A percentile compares a stretch with the other conserved stretches of the same genome.
These are phyloP conservation scores for Epinephelus malabaricus DNA, from an alignment of 2,797 vertebrate genomes.

Conservation along the genomic window DNA sequence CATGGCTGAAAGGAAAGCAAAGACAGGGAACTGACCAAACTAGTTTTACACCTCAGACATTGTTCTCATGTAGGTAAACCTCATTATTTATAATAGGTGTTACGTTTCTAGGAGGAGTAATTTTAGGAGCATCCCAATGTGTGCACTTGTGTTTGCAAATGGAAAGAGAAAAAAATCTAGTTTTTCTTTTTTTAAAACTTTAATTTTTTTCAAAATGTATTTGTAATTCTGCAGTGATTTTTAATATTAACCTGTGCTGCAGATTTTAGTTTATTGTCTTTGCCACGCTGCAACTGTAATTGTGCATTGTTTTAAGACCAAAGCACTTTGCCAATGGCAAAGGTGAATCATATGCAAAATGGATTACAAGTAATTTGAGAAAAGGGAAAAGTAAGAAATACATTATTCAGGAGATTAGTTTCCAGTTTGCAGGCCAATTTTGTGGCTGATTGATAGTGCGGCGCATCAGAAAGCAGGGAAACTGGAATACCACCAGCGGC, in stretches of 20 bases:
- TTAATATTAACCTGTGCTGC: slow-evolving; percentile 13
- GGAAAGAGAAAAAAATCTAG: too few relatives aligned
- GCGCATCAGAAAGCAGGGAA: slow-evolving; percentile 54
- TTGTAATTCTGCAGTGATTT: neutral
- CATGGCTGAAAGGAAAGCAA: slow-evolving; percentile 3
- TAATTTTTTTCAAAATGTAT: neutral
- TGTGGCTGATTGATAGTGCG: slow-evolving; percentile 75
- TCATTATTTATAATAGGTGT: slow-evolving; percentile 40
- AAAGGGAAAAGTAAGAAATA: slow-evolving; percentile 61
- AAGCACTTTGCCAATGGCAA: slow-evolving; percentile 43
- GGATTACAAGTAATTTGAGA: slow-evolving; percentile 73
- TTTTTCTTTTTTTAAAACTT: neutral
- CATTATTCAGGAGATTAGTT: slow-evolving; percentile 79
- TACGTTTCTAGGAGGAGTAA: slow-evolving; percentile 41
- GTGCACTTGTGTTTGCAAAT: neutral
- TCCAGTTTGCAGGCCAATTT: slow-evolving; percentile 68
- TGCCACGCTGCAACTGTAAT: slow-evolving; percentile 25
- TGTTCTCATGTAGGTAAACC: slow-evolving; percentile 22
- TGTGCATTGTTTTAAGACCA: slow-evolving; percentile 39
- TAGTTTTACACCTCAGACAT: slow-evolving; percentile 63
- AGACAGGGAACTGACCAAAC: slow-evolving; percentile 66
- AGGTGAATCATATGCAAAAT: slow-evolving; percentile 73
- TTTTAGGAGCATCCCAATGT: slow-evolving; percentile 16
- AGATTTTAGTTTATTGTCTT: slow-evolving; percentile 10
- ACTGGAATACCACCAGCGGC: slow-evolving; percentile 56